Percentiles rank a stretch among this genome's conserved stretches.
Evolutionary conservation across 1,140 invertebrate species (phyloP).

Genomic region (Calycopis cecrops): DNA sequence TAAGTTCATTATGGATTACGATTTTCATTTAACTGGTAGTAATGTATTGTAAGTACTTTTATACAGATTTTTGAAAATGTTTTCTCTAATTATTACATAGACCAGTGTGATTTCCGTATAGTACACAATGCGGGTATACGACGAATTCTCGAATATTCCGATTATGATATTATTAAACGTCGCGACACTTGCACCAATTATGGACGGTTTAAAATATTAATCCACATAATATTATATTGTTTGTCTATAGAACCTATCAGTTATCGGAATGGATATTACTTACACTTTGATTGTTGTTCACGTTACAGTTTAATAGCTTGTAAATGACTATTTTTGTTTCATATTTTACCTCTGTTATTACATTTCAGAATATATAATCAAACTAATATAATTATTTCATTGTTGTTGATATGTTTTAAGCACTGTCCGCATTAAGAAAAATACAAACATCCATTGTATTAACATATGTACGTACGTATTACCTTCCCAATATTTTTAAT

Average conservation of each 20-base stretch:
- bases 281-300: slow-evolving; percentile 15
- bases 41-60: slow-evolving; percentile 23
- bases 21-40: slow-evolving; percentile 26
- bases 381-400: too few species aligned
- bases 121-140: neutral
- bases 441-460: too few species aligned
- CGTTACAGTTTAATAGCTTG: slow-evolving; percentile 36
- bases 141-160: slow-evolving; percentile 1
- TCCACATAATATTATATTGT: slow-evolving; percentile 3
- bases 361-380: slow-evolving; percentile 46
- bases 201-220: slow-evolving; percentile 2
- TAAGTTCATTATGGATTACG: slow-evolving; percentile 24
- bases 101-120: slow-evolving; percentile 2
- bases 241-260: slow-evolving; percentile 7
- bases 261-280: slow-evolving; percentile 15
- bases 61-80: slow-evolving; percentile 12
- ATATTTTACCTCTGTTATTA: slow-evolving; percentile 55
- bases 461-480: too few species aligned
- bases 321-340: slow-evolving; percentile 28
- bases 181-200: neutral
- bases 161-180: slow-evolving; percentile 1
- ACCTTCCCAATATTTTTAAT: too few species aligned
- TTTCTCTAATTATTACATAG: slow-evolving; percentile 8
- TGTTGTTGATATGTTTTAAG: too few species aligned
- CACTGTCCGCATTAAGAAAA: too few species aligned